Base-by-base conservation (phyloP, 64 coral and sea anemone genomes). In the Actinia tenebrosa region DNA sequence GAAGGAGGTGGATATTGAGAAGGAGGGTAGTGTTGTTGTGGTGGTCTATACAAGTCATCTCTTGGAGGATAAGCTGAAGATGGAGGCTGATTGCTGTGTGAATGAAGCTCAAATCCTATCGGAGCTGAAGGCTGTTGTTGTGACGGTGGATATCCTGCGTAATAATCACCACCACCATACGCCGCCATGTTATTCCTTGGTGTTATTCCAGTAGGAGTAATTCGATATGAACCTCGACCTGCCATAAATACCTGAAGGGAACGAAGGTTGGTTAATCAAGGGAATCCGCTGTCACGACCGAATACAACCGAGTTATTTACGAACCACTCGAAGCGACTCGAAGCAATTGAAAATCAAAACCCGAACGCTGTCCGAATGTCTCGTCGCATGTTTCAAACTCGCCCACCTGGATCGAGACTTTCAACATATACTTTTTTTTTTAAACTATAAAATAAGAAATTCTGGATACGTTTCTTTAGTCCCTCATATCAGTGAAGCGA, bases 91-190 rank as follows among this genome's bases (percentile, higher is more conserved):
- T 87, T 42, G 60, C 45, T 53, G 27, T 42, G 83, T 10, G 72
- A 54, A 23, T 91, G 83, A 77, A 92, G 61, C 80, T 92, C 90
- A 60, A 92, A 92, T 7, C 90, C 90, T 66, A 92, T 87, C 13
- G 90, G 90, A 26, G 86, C 72, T 52, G 85, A 78, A 4, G 62
- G 45, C 26, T 75, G 69, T 13, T 30, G 69, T 26, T 75, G 69
- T 17, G 90, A 78, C 19, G 90, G 90, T 59, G 85, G 83, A 63
- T 85, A 85, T 7, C 54, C 83, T 9, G 54, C 83, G 56, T 64
- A 58, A 62, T 85, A 85, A 64, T 85, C 37, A 17, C 54, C 54
- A 85, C 17, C 45, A 11, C 16, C 60, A 26, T 91, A 91, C 3
- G 85, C 85, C 9, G 90, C 90, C 90, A 92, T 92, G 56, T 91